phyloP scores from a whole-genome alignment of 2,888 invertebrate genomes.

The Machimus rusticus region DNA sequence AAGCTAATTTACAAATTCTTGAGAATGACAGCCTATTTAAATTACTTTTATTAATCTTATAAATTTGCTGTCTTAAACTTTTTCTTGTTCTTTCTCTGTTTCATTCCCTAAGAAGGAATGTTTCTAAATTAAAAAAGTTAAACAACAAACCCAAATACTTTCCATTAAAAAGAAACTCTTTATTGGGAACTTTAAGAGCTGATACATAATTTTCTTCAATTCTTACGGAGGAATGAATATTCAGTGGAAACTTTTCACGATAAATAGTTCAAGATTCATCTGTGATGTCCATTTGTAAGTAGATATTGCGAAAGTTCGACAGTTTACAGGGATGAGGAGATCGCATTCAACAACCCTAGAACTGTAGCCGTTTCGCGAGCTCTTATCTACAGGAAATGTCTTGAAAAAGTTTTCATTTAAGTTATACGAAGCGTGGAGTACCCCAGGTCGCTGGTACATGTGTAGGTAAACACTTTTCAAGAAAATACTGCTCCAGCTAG shows the following conservation, averaged over 20 bases:
- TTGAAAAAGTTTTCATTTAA: background rate
- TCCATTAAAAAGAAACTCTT: background rate
- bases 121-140: background rate
- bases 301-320: background rate
- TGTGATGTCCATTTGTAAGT: background rate
- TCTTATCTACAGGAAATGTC: background rate
- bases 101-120: background rate
- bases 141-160: background rate
- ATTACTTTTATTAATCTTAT: background rate
- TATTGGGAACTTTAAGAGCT: background rate
- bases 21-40: background rate
- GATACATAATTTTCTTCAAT: background rate
- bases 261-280: background rate
- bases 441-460: background rate
- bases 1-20: background rate
- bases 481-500: background rate
- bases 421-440: background rate
- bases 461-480: background rate
- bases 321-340: background rate
- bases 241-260: background rate
- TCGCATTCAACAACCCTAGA: background rate
- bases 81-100: background rate
- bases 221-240: background rate
- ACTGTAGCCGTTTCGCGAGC: background rate
- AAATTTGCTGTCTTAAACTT: background rate